Conservation (phyloP, 2,113 vertebrate species). For the Gymnocephalus cernua region DNA sequence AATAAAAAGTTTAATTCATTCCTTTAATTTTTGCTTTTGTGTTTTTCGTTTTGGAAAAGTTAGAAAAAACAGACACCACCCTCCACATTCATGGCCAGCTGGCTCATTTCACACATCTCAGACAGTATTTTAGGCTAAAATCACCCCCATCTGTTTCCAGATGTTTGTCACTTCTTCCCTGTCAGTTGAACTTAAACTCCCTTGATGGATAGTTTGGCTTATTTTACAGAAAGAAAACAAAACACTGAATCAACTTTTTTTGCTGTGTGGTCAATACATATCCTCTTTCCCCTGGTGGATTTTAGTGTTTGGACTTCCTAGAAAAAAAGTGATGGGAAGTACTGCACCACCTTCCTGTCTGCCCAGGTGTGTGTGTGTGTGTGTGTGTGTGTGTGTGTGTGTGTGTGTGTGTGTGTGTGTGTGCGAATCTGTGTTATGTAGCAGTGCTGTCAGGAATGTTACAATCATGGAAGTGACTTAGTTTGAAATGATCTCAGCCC, state of each 20-base stretch:
- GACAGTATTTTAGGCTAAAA: slow-evolving; percentile 31
- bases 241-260: slow-evolving; percentile 15
- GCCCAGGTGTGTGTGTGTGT: slow-evolving; percentile 25
- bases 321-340: slow-evolving; percentile 57
- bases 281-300: slow-evolving; percentile 50
- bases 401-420: slow-evolving; percentile 23
- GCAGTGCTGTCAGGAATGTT: slow-evolving; percentile 3
- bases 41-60: neutral
- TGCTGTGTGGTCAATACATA: slow-evolving; percentile 26
- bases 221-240: slow-evolving; percentile 57
- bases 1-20: neutral
- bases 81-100: neutral
- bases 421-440: slow-evolving; percentile 14
- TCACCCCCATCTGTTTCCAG: slow-evolving; percentile 48
- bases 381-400: slow-evolving; percentile 39
- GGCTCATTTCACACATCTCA: slow-evolving; percentile 29
- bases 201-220: slow-evolving; percentile 40
- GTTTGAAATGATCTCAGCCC: slow-evolving; percentile 1
- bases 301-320: slow-evolving; percentile 63
- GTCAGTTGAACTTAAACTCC: slow-evolving; percentile 40
- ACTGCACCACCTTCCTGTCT: slow-evolving; percentile 52
- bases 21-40: neutral
- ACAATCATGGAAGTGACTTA: slow-evolving; percentile 15
- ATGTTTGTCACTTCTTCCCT: slow-evolving; percentile 68
- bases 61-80: slow-evolving; percentile 2